Conservation (phyloP, 1,140 invertebrate species). For the Ectropis grisescens region DNA sequence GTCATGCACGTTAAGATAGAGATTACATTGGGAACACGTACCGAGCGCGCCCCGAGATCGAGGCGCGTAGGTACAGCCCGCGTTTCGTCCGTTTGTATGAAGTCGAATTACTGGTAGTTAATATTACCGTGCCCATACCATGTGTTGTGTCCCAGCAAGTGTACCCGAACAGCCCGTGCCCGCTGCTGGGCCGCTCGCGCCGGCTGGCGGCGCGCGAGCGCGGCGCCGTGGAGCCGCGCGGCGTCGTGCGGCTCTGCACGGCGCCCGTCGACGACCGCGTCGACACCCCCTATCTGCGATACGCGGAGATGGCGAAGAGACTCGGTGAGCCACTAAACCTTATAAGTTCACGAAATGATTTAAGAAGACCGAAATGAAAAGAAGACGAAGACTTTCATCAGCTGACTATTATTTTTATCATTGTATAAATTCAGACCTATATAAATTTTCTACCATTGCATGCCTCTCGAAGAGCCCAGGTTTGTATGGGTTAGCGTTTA, state of each 20-base stretch:
- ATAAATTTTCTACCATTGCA: no score
- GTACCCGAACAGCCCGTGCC: constrained; percentile 32
- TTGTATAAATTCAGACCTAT: no score
- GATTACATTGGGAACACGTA: no score
- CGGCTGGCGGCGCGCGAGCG: constrained; percentile 18
- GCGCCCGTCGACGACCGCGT: constrained; percentile 26
- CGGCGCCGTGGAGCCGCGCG: constrained; percentile 1
- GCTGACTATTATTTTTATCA: no score
- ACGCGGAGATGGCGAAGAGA: constrained; percentile 21
- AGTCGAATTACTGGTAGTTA: no score
- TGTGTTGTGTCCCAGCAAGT: constrained; percentile 42
- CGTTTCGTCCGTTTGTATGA: no score
- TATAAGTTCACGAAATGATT: background rate
- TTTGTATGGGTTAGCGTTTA: background rate
- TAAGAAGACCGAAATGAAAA: no score
- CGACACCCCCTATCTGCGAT: constrained; percentile 30
- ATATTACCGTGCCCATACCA: no score
- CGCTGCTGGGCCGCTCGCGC: constrained; percentile 20
- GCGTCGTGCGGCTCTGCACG: constrained; percentile 32
- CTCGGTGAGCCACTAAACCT: constrained; percentile 16
- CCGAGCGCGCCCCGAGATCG: no score
- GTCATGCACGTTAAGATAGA: no score
- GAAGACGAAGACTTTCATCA: no score
- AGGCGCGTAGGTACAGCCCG: no score
- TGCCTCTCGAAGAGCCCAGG: background rate